Evolutionary conservation across 2,888 invertebrate species (phyloP), one percentile per base, ranked within the genome.

Genomic region (Hypolimnas misippus): DNA sequence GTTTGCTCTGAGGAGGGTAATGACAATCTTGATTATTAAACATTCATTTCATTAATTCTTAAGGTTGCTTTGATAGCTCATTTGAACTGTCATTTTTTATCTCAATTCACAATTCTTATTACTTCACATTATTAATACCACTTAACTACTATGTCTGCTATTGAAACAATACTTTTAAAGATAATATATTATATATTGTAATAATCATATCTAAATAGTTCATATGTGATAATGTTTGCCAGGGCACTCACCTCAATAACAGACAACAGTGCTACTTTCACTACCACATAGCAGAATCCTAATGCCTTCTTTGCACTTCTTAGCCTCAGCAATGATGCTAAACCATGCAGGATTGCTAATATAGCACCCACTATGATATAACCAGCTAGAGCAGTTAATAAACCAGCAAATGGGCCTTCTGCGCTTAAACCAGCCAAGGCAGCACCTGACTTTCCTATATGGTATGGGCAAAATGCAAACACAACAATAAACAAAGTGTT

Each of bases 381-480:
- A 12, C 99, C 99, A 69, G 97, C 95, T 52, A 99, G 84, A 0
- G 99, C 98, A 0, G 98, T 98, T 61, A 99, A 90, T 0, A 98
- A 93, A 1, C 98, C 98, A 75, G 98, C 98, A 87, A 99, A 98
- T 73, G 98, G 98, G 1, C 96, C 96, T 93, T 93, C 91, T 0
- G 89, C 82, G 12, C 81, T 74, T 46, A 91, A 76, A 0, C 90
- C 89, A 17, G 89, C 88, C 50, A 96, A 93, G 10, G 95, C 93
- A 62, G 98, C 94, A 0, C 97, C 95, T 75, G 96, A 94, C 74
- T 96, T 95, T 0, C 99, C 99, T 88, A 99, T 97, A 75, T 98
- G 98, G 83, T 98, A 99, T 0, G 99, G 99, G 73, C 97, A 96
- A 81, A 98, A 99, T 44, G 99, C 99, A 91, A 99, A 99, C 17